Conservation (phyloP, 1,140 invertebrate species). For the Listronotus bonariensis region DNA sequence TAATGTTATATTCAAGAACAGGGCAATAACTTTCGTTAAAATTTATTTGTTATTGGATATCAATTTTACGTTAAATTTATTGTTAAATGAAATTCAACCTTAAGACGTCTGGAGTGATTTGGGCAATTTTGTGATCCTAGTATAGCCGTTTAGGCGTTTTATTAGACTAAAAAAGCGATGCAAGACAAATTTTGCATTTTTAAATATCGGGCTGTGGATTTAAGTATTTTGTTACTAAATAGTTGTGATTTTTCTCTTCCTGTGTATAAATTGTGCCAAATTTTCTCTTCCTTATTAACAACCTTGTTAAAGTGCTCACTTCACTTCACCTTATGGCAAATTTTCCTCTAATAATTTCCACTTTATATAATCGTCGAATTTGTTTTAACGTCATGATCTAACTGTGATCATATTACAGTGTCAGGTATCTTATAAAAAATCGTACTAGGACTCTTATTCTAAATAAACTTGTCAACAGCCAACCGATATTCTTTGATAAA, state of each 20-base stretch:
- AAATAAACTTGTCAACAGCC: not conserved
- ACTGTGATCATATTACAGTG: constrained; percentile 41
- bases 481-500: too few relatives aligned
- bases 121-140: constrained; percentile 46
- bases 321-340: constrained; percentile 43
- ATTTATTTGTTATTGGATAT: constrained; percentile 24
- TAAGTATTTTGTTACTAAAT: constrained; percentile 42
- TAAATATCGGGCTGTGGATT: constrained; percentile 47
- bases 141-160: constrained; percentile 10
- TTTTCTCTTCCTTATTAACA: constrained; percentile 38
- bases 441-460: not conserved
- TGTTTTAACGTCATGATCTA: constrained; percentile 42
- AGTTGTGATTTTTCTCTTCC: constrained; percentile 36
- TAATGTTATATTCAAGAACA: constrained; percentile 1
- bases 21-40: constrained; percentile 11
- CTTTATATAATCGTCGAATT: constrained; percentile 32
- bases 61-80: constrained; percentile 24
- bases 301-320: constrained; percentile 47
- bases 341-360: constrained; percentile 32
- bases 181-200: constrained; percentile 39
- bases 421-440: not conserved
- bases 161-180: constrained; percentile 20
- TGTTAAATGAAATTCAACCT: constrained; percentile 24
- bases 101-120: constrained; percentile 44
- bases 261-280: constrained; percentile 48